Percentiles rank a stretch among this genome's conserved stretches.
Conservation (phyloP, 2,888 invertebrate species). For the Idaea dimidiata region DNA sequence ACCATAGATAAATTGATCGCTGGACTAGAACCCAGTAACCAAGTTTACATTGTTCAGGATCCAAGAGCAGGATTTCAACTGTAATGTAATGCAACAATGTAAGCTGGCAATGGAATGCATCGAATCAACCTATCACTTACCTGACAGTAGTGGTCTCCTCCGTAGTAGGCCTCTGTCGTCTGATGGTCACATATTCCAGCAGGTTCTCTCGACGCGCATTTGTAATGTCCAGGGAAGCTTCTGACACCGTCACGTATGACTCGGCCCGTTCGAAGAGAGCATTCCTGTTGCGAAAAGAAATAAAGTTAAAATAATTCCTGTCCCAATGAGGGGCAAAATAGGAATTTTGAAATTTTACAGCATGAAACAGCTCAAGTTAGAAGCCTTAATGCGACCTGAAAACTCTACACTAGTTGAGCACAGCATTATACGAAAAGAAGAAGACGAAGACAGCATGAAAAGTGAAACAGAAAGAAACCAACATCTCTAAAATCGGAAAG, state of each 20-base stretch:
- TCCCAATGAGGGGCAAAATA: not conserved
- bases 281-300: slow-evolving; percentile 48
- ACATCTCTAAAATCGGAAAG: too few relatives aligned
- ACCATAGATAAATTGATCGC: not conserved
- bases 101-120: too few relatives aligned
- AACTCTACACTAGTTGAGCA: too few relatives aligned
- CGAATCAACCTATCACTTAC: slow-evolving; percentile 43
- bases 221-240: slow-evolving; percentile 50
- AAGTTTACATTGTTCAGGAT: not conserved
- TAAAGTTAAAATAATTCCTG: not conserved
- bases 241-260: slow-evolving; percentile 52
- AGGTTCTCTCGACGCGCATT: slow-evolving; percentile 57
- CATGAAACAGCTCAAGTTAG: too few relatives aligned
- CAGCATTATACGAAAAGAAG: too few relatives aligned
- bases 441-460: too few relatives aligned
- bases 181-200: slow-evolving; percentile 85
- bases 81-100: too few relatives aligned
- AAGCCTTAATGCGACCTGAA: too few relatives aligned
- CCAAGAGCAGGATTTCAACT: too few relatives aligned
- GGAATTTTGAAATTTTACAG: too few relatives aligned
- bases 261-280: slow-evolving; percentile 68
- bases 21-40: slow-evolving; percentile 2
- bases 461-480: too few relatives aligned
- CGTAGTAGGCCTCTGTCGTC: slow-evolving; percentile 79
- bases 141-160: slow-evolving; percentile 71